Evolutionary conservation across 1,140 invertebrate species (phyloP).

Genomic region (Macrosteles quadrilineatus): DNA sequence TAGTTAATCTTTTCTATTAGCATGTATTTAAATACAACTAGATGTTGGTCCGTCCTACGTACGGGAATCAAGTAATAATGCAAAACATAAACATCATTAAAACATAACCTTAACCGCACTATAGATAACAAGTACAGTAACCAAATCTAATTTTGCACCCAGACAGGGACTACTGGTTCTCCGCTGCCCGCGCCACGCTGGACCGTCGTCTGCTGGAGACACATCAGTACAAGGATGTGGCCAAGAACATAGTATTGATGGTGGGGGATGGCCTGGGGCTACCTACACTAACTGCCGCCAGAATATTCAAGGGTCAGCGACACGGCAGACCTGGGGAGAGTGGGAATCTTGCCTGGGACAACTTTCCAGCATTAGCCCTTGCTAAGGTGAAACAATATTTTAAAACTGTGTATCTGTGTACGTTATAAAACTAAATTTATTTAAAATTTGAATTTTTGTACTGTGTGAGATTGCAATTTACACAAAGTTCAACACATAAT

Average conservation of each 20-base stretch:
- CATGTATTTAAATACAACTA: too few relatives aligned
- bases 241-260: constrained; percentile 69
- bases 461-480: too few relatives aligned
- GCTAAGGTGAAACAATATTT: constrained; percentile 60
- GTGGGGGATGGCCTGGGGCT: constrained; percentile 82
- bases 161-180: constrained; percentile 45
- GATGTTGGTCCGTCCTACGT: too few relatives aligned
- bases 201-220: constrained; percentile 33
- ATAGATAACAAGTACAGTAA: too few relatives aligned
- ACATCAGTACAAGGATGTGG: constrained; percentile 13
- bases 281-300: constrained; percentile 70
- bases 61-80: too few relatives aligned
- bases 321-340: constrained; percentile 62
- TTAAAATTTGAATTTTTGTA: too few relatives aligned
- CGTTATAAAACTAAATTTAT: too few relatives aligned
- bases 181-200: constrained; percentile 37
- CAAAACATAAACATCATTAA: too few relatives aligned
- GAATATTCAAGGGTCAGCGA: constrained; percentile 63
- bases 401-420: too few relatives aligned
- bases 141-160: constrained; percentile 2
- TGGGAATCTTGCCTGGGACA: constrained; percentile 66
- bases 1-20: too few relatives aligned
- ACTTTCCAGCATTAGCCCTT: constrained; percentile 69
- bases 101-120: too few relatives aligned
- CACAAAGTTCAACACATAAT: too few relatives aligned